A percentile compares a stretch with the other conserved stretches of the same genome.
phyloP scores from a whole-genome alignment of 2,113 vertebrate genomes.

The Tupaia tana region DNA sequence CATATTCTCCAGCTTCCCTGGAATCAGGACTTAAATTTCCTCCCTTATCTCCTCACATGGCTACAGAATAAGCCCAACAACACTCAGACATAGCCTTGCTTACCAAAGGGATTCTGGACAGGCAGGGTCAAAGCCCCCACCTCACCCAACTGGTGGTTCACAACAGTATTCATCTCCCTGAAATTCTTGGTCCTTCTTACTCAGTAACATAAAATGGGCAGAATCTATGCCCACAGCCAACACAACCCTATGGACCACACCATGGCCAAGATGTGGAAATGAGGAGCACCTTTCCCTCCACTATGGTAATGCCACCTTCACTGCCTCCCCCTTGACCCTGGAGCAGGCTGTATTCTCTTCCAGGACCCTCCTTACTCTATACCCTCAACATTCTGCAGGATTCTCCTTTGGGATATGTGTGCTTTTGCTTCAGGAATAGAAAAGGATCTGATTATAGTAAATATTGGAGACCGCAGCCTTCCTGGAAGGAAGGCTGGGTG shows the following conservation, averaged over 20 bases:
- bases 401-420: not conserved
- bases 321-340: rapidly evolving
- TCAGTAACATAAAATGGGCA: not conserved
- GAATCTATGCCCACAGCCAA: not conserved
- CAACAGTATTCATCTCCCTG: not conserved
- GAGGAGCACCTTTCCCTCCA: not conserved
- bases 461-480: not conserved
- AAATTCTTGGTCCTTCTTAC: not conserved
- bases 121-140: not conserved
- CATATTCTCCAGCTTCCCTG: not conserved
- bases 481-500: not conserved
- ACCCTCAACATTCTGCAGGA: not conserved
- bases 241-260: not conserved
- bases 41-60: not conserved
- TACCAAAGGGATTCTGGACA: not conserved
- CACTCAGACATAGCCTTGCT: too few species aligned
- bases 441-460: not conserved
- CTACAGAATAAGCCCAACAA: not conserved
- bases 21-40: not conserved
- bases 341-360: not conserved
- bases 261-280: not conserved
- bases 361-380: not conserved
- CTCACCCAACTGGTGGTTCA: not conserved
- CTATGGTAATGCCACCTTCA: not conserved
- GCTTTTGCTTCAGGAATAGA: not conserved